Conservation (phyloP, 2,888 invertebrate species). For the Galerucella calmariensis region DNA sequence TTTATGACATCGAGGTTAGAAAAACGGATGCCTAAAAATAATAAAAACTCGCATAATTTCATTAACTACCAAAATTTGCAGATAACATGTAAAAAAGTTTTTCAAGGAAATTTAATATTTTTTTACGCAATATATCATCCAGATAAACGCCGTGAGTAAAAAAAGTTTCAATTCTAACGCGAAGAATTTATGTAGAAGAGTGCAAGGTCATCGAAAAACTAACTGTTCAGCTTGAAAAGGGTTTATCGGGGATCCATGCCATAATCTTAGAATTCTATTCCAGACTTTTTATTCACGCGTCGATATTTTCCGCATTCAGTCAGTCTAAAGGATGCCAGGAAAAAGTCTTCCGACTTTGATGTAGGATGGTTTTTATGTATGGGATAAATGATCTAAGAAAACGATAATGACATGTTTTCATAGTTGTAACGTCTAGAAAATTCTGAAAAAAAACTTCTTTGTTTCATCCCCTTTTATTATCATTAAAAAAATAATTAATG, state of each 20-base stretch:
- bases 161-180: constrained; percentile 43
- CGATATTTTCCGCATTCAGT: constrained; percentile 29
- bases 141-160: constrained; percentile 39
- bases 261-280: constrained; percentile 35
- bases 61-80: not conserved
- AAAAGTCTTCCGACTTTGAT: constrained; percentile 31
- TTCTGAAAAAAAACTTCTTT: constrained; percentile 2
- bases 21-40: not conserved
- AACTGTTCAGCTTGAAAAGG: constrained; percentile 34
- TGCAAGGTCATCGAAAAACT: constrained; percentile 42
- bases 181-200: constrained; percentile 42
- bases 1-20: not conserved
- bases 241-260: constrained; percentile 34
- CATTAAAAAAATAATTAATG: not conserved
- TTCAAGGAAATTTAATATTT: constrained; percentile 2
- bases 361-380: constrained; percentile 24
- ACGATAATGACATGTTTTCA: constrained; percentile 32
- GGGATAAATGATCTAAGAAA: constrained; percentile 29
- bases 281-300: constrained; percentile 38
- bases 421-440: constrained; percentile 18
- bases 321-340: constrained; percentile 20
- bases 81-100: not conserved
- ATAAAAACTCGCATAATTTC: not conserved
- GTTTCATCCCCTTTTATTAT: not conserved
- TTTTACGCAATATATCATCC: constrained; percentile 34